phyloP scores from a whole-genome alignment of 2,888 invertebrate species.

The Hipparchia sbordonii region DNA sequence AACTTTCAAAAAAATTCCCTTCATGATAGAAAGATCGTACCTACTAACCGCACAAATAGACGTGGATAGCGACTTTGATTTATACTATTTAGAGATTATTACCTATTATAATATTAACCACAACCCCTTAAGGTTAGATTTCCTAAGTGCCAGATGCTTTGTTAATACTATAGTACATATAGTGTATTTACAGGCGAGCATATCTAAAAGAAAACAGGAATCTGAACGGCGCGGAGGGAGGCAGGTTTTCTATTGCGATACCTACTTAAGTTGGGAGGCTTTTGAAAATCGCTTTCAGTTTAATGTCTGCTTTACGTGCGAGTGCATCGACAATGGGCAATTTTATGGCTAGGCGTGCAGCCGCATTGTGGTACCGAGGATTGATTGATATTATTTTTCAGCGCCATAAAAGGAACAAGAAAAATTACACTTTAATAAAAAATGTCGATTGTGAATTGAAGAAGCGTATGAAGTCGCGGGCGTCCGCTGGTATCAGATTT shows the following conservation, averaged over 20 bases:
- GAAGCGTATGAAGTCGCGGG: no score
- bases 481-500: no score
- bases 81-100: no score
- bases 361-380: constrained; percentile 24
- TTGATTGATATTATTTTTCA: constrained; percentile 27
- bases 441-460: neutral
- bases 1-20: no score
- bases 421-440: neutral
- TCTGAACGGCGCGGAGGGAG: constrained; percentile 27
- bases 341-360: constrained; percentile 53
- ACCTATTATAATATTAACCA: neutral
- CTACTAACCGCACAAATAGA: no score
- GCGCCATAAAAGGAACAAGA: neutral
- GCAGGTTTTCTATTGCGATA: constrained; percentile 44
- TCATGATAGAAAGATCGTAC: no score
- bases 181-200: constrained; percentile 31
- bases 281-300: constrained; percentile 70
- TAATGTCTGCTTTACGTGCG: constrained; percentile 63
- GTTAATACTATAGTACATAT: constrained; percentile 24
- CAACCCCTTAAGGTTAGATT: constrained; percentile 33
- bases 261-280: constrained; percentile 62
- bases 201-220: constrained; percentile 32
- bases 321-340: constrained; percentile 72
- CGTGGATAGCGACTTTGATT: no score
- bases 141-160: constrained; percentile 26